Base-by-base conservation (phyloP, 2,113 vertebrate species). In the Caloenas nicobarica region DNA sequence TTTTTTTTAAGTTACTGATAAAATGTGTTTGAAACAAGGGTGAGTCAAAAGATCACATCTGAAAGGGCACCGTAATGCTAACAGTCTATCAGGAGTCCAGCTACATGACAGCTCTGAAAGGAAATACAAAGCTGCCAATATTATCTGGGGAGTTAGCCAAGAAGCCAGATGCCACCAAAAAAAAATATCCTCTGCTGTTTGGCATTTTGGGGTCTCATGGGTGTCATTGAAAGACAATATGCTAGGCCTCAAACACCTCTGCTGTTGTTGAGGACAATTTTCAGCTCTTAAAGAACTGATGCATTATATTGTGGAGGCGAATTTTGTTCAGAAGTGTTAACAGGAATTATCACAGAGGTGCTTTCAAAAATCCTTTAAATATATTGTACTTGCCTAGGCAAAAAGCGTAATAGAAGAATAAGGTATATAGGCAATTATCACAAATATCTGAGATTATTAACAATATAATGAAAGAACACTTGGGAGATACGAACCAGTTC, bases 181-280 rank as follows among this genome's bases (percentile, higher is more conserved):
- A 69, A 42, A 5, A 1, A 48, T 34, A 74, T 60, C 16, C 34
- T 88, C 34, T 85, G 4, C 17, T 87, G 23, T 78, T 95, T 93
- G 91, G 74, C 51, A 76, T 85, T 95, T 81, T 91, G 13, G 6
- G 16, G 11, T 95, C 92, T 81, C 90, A 44, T n/a, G 81, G 60
- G 68, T 95, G 33, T 21, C 88, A 84, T 9, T 42, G 68, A 86
- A 95, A 96, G 60, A 93, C 68, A 96, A 94, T 92, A 94, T 93
- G 88, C 40, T 92, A 66, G 61, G 51, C 56, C 61, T 93, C 86
- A 91, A 73, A 81, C 10, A 10, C 4, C 46, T 76, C 61, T 51
- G 5, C 24, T 54, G 4, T 18, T 89, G 31, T 72, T 89, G 40
- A 91, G 40, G 44, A 83, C 9, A 73, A 68, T 36, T 82, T 93